Conservation (phyloP, 2,797 vertebrate species). For the Phoeniculus purpureus region DNA sequence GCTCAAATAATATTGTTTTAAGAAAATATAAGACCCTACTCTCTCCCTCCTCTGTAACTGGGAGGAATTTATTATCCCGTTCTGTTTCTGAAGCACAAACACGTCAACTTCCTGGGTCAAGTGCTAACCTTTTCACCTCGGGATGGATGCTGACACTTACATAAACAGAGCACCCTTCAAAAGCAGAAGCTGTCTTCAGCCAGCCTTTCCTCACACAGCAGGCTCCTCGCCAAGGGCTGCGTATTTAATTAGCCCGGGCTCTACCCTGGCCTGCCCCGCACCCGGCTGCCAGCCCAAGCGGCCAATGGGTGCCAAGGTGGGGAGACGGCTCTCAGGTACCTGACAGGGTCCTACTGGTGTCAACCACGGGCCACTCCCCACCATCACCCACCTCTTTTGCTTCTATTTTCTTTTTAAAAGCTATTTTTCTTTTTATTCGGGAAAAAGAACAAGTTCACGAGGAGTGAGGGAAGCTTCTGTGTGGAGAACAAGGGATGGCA, state of each 20-base stretch:
- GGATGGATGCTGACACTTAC: constrained; percentile 75
- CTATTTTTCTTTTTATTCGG: neutral
- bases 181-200: constrained; percentile 74
- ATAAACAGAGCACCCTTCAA: constrained; percentile 81
- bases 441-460: neutral
- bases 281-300: neutral
- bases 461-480: neutral
- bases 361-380: neutral
- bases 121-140: constrained; percentile 85
- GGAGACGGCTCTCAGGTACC: neutral
- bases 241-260: constrained; percentile 61
- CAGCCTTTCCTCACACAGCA: constrained; percentile 73
- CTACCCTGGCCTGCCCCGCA: neutral
- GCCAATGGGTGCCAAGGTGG: neutral
- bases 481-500: neutral
- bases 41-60: neutral
- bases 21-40: constrained; percentile 33
- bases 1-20: constrained; percentile 16
- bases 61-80: constrained; percentile 64
- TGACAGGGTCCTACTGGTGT: neutral
- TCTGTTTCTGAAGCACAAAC: constrained; percentile 75
- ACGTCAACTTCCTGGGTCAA: constrained; percentile 81
- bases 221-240: constrained; percentile 60
- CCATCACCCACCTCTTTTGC: neutral
- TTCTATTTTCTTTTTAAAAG: neutral